phyloP scores from a whole-genome alignment of 2,888 invertebrate species.

The Branchipolynoe longqiensis region DNA sequence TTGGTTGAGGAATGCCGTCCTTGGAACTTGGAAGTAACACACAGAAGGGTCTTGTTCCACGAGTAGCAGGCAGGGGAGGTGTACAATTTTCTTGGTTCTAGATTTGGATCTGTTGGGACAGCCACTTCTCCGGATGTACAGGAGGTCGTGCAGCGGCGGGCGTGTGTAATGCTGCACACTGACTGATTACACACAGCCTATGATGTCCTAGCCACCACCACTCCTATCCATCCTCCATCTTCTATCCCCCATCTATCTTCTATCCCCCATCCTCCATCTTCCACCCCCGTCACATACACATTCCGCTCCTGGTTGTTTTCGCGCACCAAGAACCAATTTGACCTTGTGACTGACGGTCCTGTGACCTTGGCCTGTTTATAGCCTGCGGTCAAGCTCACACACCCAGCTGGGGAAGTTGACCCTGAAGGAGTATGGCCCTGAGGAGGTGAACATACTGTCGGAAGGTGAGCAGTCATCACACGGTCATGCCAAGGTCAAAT shows the following conservation, averaged over 20 bases:
- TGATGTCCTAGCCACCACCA: background rate
- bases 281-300: no score
- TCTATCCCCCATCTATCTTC: no score
- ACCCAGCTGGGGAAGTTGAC: constrained; percentile 92
- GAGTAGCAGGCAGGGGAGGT: constrained; percentile 24
- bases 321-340: no score
- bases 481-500: constrained; percentile 24
- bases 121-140: background rate
- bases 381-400: constrained; percentile 95
- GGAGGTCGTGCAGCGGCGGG: background rate
- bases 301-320: background rate
- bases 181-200: background rate
- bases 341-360: background rate
- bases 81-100: background rate
- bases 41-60: no score
- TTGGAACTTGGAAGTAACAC: no score
- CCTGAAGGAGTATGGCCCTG: constrained; percentile 57
- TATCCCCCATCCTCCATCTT: no score
- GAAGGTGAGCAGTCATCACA: constrained; percentile 17
- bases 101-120: background rate
- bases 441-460: constrained; percentile 63
- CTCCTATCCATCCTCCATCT: no score
- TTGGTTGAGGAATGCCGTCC: no score
- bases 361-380: constrained; percentile 67
- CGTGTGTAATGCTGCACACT: background rate